phyloP scores from a whole-genome alignment of 53 echinoderm and acorn worm species.

The Echinarachnius parma region DNA sequence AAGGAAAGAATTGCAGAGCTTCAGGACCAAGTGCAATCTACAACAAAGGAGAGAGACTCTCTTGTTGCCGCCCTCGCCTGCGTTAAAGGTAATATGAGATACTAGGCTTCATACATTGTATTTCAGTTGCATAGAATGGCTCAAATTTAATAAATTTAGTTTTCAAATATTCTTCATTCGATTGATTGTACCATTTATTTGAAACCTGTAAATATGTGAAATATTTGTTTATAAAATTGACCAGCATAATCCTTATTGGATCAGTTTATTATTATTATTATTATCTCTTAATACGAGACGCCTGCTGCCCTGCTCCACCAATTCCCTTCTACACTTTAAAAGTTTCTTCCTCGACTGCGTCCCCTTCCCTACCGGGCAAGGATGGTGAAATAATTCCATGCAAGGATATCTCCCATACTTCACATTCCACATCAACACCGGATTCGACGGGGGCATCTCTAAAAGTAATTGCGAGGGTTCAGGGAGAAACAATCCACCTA shows the following conservation, averaged over 20 bases:
- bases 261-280: constrained; percentile 7
- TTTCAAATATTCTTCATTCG: neutral
- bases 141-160: constrained; percentile 1
- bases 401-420: constrained; percentile 4
- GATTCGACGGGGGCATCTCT: neutral
- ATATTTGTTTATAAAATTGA: constrained; percentile 9
- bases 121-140: constrained; percentile 14
- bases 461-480: constrained; percentile 4
- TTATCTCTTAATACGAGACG: constrained; percentile 4
- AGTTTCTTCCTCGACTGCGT: constrained; percentile 4
- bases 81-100: constrained; percentile 7
- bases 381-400: neutral
- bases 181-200: neutral
- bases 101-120: constrained; percentile 6
- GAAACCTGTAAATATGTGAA: constrained; percentile 15
- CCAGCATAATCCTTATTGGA: constrained; percentile 14
- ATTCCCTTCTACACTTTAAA: constrained; percentile 4
- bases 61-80: constrained; percentile 4
- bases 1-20: neutral
- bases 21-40: neutral
- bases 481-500: constrained; percentile 4
- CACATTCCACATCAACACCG: constrained; percentile 4
- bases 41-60: constrained; percentile 7
- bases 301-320: constrained; percentile 4
- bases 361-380: constrained; percentile 1